Evolutionary conservation across 2,888 invertebrate species (phyloP).

Genomic region (Archaeoteleia sp.): DNA sequence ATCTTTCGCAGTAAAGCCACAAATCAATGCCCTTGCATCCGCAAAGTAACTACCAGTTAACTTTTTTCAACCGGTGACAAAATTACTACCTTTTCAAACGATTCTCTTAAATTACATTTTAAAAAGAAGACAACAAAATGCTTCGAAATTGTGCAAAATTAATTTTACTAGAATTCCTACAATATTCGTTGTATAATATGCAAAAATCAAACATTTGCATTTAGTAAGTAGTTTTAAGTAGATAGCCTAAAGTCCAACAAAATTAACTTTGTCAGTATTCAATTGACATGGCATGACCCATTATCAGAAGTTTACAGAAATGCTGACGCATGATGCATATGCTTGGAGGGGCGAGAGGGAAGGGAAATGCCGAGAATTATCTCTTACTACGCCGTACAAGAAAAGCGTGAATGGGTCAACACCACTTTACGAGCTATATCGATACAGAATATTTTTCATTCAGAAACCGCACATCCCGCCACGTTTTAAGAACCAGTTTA

Average conservation of each 20-base stretch:
- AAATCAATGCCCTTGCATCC: too few relatives aligned
- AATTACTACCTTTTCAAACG: too few relatives aligned
- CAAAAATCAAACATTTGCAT: background rate
- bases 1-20: too few relatives aligned
- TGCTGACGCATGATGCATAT: constrained; percentile 48
- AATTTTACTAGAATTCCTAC: too few relatives aligned
- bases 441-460: constrained; percentile 53
- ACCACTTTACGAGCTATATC: constrained; percentile 49
- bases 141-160: too few relatives aligned
- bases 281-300: constrained; percentile 47
- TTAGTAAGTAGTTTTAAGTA: constrained; percentile 3
- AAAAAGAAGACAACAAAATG: background rate
- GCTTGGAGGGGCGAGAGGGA: too few relatives aligned
- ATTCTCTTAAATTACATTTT: too few relatives aligned
- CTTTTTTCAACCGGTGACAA: too few relatives aligned
- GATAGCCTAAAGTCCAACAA: constrained; percentile 33
- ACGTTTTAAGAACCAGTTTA: constrained; percentile 50
- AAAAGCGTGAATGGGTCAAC: constrained; percentile 56
- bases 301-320: constrained; percentile 44
- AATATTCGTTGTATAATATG: background rate
- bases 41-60: too few relatives aligned
- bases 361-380: constrained; percentile 35
- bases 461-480: constrained; percentile 50
- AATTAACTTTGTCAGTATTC: constrained; percentile 37
- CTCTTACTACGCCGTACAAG: constrained; percentile 52